Percentiles rank a stretch among this genome's conserved stretches.
These are phyloP conservation scores for Copidosoma aretas DNA, from an alignment of 2,888 invertebrate genomes.

Conservation along the genomic window DNA sequence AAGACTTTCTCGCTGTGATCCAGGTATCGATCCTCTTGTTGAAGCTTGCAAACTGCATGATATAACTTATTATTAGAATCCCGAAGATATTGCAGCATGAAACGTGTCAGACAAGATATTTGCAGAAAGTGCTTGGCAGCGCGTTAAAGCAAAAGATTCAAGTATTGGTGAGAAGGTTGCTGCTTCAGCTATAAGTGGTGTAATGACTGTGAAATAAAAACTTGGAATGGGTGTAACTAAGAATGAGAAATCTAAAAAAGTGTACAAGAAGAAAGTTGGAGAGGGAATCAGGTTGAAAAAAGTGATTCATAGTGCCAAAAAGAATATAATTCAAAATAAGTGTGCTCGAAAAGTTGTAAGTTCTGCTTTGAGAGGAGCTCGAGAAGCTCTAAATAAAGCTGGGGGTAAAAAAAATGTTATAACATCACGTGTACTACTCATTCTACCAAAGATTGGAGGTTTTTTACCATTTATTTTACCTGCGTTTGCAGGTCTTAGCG, in stretches of 20 bases:
- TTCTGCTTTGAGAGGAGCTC: too few species aligned
- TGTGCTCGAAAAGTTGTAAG: background rate
- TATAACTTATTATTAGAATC: conserved; percentile 24
- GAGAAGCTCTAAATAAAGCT: conserved; percentile 17
- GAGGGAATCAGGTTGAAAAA: background rate
- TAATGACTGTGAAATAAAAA: background rate
- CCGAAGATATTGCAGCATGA: background rate
- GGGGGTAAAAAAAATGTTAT: conserved; percentile 38
- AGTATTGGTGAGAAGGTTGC: background rate
- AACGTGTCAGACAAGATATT: background rate
- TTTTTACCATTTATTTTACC: background rate
- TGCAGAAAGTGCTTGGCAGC: background rate
- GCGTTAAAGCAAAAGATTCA: background rate
- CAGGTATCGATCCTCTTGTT: conserved; percentile 47
- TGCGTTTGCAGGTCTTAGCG: too few species aligned
- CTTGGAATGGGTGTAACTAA: background rate
- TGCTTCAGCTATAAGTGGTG: background rate
- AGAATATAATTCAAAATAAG: background rate
- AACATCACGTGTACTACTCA: background rate
- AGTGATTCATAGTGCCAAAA: background rate
- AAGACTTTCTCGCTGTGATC: conserved; percentile 46
- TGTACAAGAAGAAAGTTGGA: background rate
- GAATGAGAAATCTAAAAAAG: background rate
- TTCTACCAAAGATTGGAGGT: background rate
- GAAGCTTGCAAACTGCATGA: conserved; percentile 46